A percentile compares a stretch with the other conserved stretches of the same genome.
These are phyloP conservation scores for Drosophila biarmipes DNA, from an alignment of 1,140 invertebrate species.

Conservation along the genomic window DNA sequence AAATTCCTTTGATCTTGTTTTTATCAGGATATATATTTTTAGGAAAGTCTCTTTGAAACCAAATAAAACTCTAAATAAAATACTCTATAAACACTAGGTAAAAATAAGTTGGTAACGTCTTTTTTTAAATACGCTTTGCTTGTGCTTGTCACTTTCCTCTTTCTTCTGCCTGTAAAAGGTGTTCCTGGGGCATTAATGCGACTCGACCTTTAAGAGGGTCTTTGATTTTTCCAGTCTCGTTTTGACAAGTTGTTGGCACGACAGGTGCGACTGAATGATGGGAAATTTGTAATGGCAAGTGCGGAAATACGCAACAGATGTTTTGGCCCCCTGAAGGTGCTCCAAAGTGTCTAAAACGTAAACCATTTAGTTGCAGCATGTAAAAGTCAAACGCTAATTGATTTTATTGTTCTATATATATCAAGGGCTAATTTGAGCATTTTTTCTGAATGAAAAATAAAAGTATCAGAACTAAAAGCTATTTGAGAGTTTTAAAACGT, in stretches of 20 bases:
- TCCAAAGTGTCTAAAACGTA: too few species aligned
- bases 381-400: not conserved
- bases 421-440: too few species aligned
- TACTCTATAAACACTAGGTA: not conserved
- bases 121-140: slow-evolving; percentile 1
- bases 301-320: slow-evolving; percentile 46
- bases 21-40: too few species aligned
- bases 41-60: not conserved
- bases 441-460: too few species aligned
- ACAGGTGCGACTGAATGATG: slow-evolving; percentile 50
- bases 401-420: not conserved
- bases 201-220: slow-evolving; percentile 1
- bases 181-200: slow-evolving; percentile 41
- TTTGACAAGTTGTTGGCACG: slow-evolving; percentile 43
- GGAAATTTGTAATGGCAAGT: slow-evolving; percentile 34
- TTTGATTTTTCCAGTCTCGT: slow-evolving; percentile 51
- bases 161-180: slow-evolving; percentile 18
- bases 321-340: slow-evolving; percentile 13
- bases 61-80: not conserved
- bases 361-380: too few species aligned
- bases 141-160: slow-evolving; percentile 27
- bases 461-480: too few species aligned
- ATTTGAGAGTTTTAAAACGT: too few species aligned
- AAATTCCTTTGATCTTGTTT: too few species aligned
- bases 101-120: not conserved